Evolutionary conservation across 2,888 invertebrate species (phyloP), one percentile per base, ranked within the genome.

Genomic region (Drosophila ezoana): DNA sequence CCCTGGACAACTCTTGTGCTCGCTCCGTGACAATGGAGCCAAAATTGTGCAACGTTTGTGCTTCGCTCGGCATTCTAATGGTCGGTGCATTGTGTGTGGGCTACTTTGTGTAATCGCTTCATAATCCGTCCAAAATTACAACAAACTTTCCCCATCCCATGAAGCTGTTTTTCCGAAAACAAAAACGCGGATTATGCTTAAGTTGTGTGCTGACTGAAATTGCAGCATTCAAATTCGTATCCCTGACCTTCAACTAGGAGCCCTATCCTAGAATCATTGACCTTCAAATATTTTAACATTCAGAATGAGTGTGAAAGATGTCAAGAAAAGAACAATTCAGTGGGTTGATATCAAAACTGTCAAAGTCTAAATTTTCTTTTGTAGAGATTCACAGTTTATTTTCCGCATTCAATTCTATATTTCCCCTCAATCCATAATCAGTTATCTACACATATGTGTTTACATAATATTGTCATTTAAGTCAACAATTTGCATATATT

Each of bases 61-160:
- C 82, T 87, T 87, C 59, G 59, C 62, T 73, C 61, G 65, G 65
- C 56, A 64, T 61, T 72, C 61, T 63, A 64, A 66, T 79, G 70
- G 47, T 16, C 35, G 20, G 23, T 18, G 41, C 76, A 49, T 59
- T 72, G 67, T 68, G 53, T 49, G 43, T 28, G 23, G n/a, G 8
- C 0, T 38, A 54, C 63, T 64, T 73, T 66, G 63, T 73, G 59
- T 74, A 73, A 87, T 72, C 79, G 79, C 69, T 76, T 64, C 61
- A 79, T 81, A 86, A 83, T 81, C 79, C 74, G 61, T 66, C 64
- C 54, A 44, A 81, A 86, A 80, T 75, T 70, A 67, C 67, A 79
- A 72, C 76, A 83, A 81, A 76, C 44, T 56, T 54, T 52, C 23
- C 37, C 37, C n/a, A 14, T 20, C 37, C 48, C n/a, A 44, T 72